These are phyloP conservation scores for Amyelois transitella DNA, from an alignment of 1,140 invertebrate species.

Conservation along the genomic window DNA sequence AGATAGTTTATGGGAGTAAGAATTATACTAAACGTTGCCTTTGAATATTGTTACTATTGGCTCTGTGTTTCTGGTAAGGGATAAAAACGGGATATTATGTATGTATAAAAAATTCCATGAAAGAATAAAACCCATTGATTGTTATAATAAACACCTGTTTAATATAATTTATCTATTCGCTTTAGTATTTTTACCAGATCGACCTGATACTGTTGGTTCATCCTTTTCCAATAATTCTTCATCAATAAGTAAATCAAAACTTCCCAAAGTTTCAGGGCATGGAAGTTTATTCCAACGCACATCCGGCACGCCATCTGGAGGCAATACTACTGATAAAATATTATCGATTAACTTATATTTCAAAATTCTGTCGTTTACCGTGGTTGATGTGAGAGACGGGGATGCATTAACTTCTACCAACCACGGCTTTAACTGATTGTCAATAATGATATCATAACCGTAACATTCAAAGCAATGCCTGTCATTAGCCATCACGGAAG, in stretches of 20 bases:
- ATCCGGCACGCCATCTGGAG: conserved; percentile 91
- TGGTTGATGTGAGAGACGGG: conserved; percentile 94
- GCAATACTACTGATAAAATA: conserved; percentile 91
- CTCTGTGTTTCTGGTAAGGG: too few species aligned
- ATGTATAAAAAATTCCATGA: too few species aligned
- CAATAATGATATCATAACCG: conserved; percentile 92
- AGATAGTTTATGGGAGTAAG: too few species aligned
- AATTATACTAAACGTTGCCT: too few species aligned
- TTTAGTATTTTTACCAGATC: conserved; percentile 5
- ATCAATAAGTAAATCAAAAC: conserved; percentile 93
- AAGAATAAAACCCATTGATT: too few species aligned
- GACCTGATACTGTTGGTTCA: conserved; percentile 20
- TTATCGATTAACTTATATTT: conserved; percentile 97
- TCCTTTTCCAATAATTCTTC: conserved; percentile 78
- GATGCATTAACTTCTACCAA: conserved; percentile 95
- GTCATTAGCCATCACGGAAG: conserved; percentile 85
- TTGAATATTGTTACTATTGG: too few species aligned
- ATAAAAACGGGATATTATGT: too few species aligned
- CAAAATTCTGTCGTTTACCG: conserved; percentile 94
- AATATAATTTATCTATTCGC: conserved; percentile 2
- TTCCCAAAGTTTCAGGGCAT: conserved; percentile 83
- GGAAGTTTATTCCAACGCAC: conserved; percentile 93
- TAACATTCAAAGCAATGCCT: conserved; percentile 91
- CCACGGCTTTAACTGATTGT: conserved; percentile 89
- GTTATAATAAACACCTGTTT: too few species aligned